Evolutionary conservation across 2,888 invertebrate genomes (phyloP).

Genomic region (Ophioninae sp.): DNA sequence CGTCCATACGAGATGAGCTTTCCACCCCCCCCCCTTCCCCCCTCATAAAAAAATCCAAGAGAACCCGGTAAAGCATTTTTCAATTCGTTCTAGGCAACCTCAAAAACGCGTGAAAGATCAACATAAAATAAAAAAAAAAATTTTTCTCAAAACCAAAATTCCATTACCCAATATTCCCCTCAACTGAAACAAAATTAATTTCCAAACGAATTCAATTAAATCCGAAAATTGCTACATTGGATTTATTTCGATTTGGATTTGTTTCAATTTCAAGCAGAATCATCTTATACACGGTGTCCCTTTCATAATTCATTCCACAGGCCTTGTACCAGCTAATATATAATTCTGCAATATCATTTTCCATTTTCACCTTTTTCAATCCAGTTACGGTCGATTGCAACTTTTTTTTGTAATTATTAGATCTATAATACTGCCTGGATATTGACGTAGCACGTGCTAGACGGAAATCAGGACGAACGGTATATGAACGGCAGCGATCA

Average conservation of each 20-base stretch:
- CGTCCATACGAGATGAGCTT: constrained; percentile 9
- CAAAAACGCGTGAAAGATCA: too few relatives aligned
- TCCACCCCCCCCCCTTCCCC: not conserved
- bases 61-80: not conserved
- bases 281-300: too few relatives aligned
- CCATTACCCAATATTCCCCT: too few relatives aligned
- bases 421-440: not conserved
- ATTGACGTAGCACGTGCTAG: constrained; percentile 5
- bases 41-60: not conserved
- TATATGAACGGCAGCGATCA: constrained; percentile 51
- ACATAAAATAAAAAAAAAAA: too few relatives aligned
- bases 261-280: too few relatives aligned
- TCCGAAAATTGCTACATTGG: too few relatives aligned
- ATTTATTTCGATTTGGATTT: too few relatives aligned
- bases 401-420: not conserved
- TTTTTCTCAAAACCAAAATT: too few relatives aligned
- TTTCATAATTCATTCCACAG: too few relatives aligned
- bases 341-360: not conserved
- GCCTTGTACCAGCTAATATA: not conserved
- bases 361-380: not conserved
- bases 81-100: not conserved
- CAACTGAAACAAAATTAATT: too few relatives aligned
- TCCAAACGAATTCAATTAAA: too few relatives aligned
- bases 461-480: constrained; percentile 56
- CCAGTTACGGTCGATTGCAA: not conserved